Conservation (phyloP, 2,113 vertebrate genomes). For the Pipra filicauda region DNA sequence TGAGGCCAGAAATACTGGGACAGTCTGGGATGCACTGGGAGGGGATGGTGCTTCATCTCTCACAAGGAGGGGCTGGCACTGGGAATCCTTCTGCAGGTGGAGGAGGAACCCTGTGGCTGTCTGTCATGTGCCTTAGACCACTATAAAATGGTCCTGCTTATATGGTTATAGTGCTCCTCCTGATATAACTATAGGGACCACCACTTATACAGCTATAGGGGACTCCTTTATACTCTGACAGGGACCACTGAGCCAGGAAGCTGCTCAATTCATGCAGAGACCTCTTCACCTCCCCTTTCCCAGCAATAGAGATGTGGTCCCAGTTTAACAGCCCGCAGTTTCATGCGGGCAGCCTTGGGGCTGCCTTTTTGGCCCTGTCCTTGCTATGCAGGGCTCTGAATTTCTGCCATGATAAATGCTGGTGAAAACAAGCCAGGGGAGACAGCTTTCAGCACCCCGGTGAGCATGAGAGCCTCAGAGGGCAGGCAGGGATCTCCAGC, state of each 20-base stretch:
- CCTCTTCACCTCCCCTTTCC: not conserved
- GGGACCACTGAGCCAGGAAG: not conserved
- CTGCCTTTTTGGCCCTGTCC: not conserved
- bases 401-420: not conserved
- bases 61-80: not conserved
- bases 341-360: accelerated
- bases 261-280: not conserved
- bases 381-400: not conserved
- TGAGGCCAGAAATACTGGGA: not conserved
- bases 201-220: not conserved
- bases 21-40: not conserved
- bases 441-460: not conserved
- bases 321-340: not conserved
- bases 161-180: not conserved
- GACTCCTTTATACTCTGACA: not conserved
- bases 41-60: not conserved
- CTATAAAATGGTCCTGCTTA: not conserved
- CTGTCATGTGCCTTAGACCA: not conserved
- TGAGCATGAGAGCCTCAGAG: not conserved
- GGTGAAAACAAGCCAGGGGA: not conserved
- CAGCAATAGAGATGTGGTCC: not conserved
- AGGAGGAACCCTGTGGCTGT: not conserved
- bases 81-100: not conserved
- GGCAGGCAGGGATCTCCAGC: not conserved
- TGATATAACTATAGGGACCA: not conserved